A percentile compares a stretch with the other conserved stretches of the same genome.
Evolutionary conservation across 2,888 invertebrate species (phyloP).

Genomic region (Drosophila koepferae): DNA sequence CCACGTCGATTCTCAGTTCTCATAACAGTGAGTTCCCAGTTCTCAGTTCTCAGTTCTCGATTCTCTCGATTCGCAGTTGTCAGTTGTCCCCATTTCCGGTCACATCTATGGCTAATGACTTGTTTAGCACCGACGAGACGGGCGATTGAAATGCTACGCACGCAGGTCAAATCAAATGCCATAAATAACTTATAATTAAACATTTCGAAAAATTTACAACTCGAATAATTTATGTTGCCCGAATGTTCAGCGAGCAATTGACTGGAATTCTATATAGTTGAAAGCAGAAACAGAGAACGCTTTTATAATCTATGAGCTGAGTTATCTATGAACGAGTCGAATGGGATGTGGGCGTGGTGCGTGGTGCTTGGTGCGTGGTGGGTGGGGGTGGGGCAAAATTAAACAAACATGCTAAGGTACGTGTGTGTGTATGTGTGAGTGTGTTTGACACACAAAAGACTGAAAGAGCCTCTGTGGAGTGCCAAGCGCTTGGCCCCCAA

Average conservation of each 20-base stretch:
- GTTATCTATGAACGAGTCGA: not conserved
- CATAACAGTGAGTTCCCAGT: not conserved
- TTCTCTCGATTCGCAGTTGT: not conserved
- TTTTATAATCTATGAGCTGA: slow-evolving; percentile 68
- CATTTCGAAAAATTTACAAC: slow-evolving; percentile 72
- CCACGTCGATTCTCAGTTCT: not conserved
- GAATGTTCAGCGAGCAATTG: slow-evolving; percentile 70
- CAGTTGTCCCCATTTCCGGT: slow-evolving; percentile 50
- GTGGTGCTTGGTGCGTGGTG: not conserved
- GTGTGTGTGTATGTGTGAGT: slow-evolving; percentile 17
- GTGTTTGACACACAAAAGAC: slow-evolving; percentile 38
- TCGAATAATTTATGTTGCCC: slow-evolving; percentile 67
- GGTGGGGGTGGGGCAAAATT: slow-evolving; percentile 36
- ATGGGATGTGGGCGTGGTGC: not conserved
- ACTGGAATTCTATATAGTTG: slow-evolving; percentile 46
- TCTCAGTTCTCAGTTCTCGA: not conserved
- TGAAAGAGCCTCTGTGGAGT: slow-evolving; percentile 15
- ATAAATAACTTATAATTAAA: slow-evolving; percentile 74
- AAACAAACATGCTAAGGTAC: slow-evolving; percentile 37
- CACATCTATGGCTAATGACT: slow-evolving; percentile 54
- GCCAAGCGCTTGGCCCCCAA: slow-evolving; percentile 5
- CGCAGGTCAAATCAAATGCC: slow-evolving; percentile 66
- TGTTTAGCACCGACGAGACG: slow-evolving; percentile 39
- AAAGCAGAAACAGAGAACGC: slow-evolving; percentile 1
- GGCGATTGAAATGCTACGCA: slow-evolving; percentile 50